Percentiles rank a stretch among this genome's conserved stretches.
phyloP scores from a whole-genome alignment of 30 jellyfish, hydroid and myxozoan species.

The Mastigias papua region DNA sequence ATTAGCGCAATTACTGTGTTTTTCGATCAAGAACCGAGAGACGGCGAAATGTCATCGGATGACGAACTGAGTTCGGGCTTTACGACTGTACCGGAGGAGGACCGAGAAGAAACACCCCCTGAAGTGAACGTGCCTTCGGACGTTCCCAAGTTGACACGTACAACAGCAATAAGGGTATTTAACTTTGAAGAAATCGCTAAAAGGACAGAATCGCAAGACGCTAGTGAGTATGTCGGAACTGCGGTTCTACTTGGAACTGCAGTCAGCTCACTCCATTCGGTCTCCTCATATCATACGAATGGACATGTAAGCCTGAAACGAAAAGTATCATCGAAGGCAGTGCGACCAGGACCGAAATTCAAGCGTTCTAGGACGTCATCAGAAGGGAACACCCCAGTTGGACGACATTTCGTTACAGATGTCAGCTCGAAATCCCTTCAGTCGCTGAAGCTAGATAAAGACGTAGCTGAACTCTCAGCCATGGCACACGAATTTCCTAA shows the following conservation, averaged over 20 bases:
- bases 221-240: neutral
- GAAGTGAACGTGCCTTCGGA: neutral
- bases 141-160: constrained; percentile 25
- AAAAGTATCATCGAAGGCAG: neutral
- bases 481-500: constrained; percentile 13
- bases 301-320: constrained; percentile 9
- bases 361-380: constrained; percentile 41
- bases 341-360: neutral
- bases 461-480: neutral
- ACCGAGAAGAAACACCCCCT: constrained; percentile 74
- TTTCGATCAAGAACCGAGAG: constrained; percentile 71
- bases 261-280: too few species aligned
- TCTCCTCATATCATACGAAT: too few species aligned
- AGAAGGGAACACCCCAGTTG: constrained; percentile 4
- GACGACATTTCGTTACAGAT: constrained; percentile 13
- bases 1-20: constrained; percentile 81
- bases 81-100: constrained; percentile 45
- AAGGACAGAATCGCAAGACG: constrained; percentile 4
- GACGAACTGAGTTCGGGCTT: constrained; percentile 39
- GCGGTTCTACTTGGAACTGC: neutral
- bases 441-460: constrained; percentile 29
- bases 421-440: constrained; percentile 28
- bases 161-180: neutral
- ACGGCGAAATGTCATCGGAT: constrained; percentile 15
- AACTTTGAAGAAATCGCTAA: neutral